Conservation (phyloP, 2,888 invertebrate species). For the Dione juno region DNA sequence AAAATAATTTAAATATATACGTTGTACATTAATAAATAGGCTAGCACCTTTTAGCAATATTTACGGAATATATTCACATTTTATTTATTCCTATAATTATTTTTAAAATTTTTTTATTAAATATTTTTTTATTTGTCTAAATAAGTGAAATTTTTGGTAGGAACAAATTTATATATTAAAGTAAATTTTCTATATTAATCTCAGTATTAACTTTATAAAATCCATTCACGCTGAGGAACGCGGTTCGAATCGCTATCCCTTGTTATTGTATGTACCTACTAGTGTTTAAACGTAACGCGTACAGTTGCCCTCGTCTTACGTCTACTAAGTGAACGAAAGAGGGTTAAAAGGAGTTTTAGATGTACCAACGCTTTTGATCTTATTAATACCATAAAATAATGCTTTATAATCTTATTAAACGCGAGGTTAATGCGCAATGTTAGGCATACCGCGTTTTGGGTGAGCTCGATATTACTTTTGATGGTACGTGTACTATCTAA, state of each 20-base stretch:
- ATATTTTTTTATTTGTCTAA: too few relatives aligned
- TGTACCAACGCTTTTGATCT: slow-evolving; percentile 88
- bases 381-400: slow-evolving; percentile 90
- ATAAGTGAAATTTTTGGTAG: background rate
- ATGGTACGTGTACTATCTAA: background rate
- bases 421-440: slow-evolving; percentile 86
- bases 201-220: background rate
- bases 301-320: slow-evolving; percentile 78
- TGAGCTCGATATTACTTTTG: slow-evolving; percentile 71
- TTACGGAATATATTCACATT: too few relatives aligned
- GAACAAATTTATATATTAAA: background rate
- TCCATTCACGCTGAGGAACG: slow-evolving; percentile 5
- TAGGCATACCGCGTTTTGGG: slow-evolving; percentile 57
- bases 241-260: slow-evolving; percentile 11
- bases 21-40: too few relatives aligned
- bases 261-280: slow-evolving; percentile 9
- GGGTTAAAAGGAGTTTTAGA: slow-evolving; percentile 84
- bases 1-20: background rate
- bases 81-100: too few relatives aligned
- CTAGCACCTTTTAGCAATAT: too few relatives aligned
- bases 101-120: too few relatives aligned
- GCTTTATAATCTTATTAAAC: slow-evolving; percentile 90
- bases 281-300: slow-evolving; percentile 2
- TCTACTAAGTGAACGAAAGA: slow-evolving; percentile 72
- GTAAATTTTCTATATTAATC: background rate